phyloP scores from a whole-genome alignment of 30 jellyfish, hydroid and myxozoan genomes.

The Rhopilema esculentum region DNA sequence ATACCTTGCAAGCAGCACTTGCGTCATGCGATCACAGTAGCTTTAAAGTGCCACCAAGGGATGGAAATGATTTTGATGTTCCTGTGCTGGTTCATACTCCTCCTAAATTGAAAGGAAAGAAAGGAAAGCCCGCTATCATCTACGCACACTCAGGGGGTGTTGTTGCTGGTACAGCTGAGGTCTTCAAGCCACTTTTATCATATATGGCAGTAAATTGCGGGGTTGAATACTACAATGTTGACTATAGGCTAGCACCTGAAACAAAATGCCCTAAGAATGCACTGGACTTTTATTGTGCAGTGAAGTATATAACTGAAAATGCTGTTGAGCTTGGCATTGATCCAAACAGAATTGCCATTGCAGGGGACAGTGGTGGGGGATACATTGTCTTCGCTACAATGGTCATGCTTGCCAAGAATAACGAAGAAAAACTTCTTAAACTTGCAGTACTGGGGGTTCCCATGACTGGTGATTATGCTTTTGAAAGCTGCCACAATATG shows the following conservation, averaged over 20 bases:
- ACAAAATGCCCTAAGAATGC: slow-evolving; percentile 68
- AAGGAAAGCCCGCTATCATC: slow-evolving; percentile 36
- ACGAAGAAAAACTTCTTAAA: slow-evolving; percentile 41
- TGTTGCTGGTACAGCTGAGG: slow-evolving; percentile 37
- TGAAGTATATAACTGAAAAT: slow-evolving; percentile 41
- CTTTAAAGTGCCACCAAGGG: slow-evolving; percentile 54
- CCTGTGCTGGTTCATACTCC: slow-evolving; percentile 58
- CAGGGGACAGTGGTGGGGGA: slow-evolving; percentile 71
- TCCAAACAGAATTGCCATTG: slow-evolving; percentile 45
- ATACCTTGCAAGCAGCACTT: slow-evolving; percentile 8
- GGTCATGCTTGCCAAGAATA: slow-evolving; percentile 55
- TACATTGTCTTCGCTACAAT: slow-evolving; percentile 42
- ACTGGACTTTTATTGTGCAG: slow-evolving; percentile 50
- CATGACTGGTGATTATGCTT: slow-evolving; percentile 42
- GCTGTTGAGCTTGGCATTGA: slow-evolving; percentile 49
- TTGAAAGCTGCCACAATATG: slow-evolving; percentile 50
- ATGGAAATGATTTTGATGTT: slow-evolving; percentile 39
- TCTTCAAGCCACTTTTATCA: slow-evolving; percentile 27
- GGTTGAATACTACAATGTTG: slow-evolving; percentile 45
- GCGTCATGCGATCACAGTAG: slow-evolving; percentile 20
- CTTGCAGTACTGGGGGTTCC: slow-evolving; percentile 39
- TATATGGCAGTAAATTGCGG: slow-evolving; percentile 5
- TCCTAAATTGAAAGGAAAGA: background rate
- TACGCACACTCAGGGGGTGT: slow-evolving; percentile 66
- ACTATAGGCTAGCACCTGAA: slow-evolving; percentile 65